These are phyloP conservation scores for Sarcophaga subvicina DNA, from an alignment of 2,888 invertebrate genomes.

Conservation along the genomic window DNA sequence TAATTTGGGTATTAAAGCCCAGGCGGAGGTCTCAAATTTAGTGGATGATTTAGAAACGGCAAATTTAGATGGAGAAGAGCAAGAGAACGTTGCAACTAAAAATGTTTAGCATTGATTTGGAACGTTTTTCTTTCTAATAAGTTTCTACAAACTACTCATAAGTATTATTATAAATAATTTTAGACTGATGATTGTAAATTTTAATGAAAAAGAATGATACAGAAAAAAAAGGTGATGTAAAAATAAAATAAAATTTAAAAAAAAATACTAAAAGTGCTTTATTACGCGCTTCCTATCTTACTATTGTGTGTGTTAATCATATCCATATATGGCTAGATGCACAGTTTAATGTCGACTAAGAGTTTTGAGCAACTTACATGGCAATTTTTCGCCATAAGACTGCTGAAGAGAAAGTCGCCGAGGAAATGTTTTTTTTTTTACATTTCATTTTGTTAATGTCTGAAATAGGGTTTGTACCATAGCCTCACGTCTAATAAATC, in stretches of 20 bases:
- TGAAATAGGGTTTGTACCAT: too few relatives aligned
- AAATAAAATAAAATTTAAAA: not conserved
- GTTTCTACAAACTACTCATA: constrained; percentile 24
- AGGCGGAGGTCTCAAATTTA: constrained; percentile 7
- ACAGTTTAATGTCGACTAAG: too few relatives aligned
- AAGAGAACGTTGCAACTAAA: not conserved
- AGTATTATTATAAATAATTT: constrained; percentile 60
- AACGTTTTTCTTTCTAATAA: not conserved
- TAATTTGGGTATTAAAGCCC: not conserved
- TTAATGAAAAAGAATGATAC: not conserved
- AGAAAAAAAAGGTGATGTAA: not conserved
- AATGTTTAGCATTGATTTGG: constrained; percentile 31
- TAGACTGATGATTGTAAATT: constrained; percentile 68
- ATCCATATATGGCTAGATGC: too few relatives aligned
- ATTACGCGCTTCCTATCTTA: not conserved
- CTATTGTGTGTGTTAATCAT: too few relatives aligned
- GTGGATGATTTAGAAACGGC: constrained; percentile 35
- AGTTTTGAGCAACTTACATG: too few relatives aligned
- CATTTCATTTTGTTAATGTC: too few relatives aligned
- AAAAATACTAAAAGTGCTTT: not conserved
- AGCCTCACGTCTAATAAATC: too few relatives aligned
- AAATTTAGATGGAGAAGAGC: constrained; percentile 15
- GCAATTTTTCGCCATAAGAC: too few relatives aligned
- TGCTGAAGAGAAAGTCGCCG: too few relatives aligned
- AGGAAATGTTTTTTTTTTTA: too few relatives aligned